A percentile compares a stretch with the other conserved stretches of the same genome.
These are phyloP conservation scores for Apamea sordens DNA, from an alignment of 2,888 invertebrate species.

Conservation along the genomic window DNA sequence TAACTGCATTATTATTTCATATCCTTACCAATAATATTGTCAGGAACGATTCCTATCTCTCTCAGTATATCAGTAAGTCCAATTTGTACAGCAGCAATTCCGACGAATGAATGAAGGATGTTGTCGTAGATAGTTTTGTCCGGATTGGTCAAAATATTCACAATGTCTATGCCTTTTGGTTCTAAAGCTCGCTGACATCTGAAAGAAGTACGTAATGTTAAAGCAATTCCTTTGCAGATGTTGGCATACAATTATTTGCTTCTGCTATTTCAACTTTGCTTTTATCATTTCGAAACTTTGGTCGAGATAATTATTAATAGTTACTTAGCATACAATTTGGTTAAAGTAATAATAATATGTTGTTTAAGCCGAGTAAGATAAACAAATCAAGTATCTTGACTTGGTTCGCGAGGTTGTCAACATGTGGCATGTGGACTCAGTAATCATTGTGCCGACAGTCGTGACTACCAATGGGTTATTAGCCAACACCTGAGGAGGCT, in stretches of 20 bases:
- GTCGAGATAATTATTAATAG: neutral
- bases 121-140: slow-evolving; percentile 91
- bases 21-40: slow-evolving; percentile 92
- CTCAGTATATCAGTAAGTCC: slow-evolving; percentile 91
- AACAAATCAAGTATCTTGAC: no score
- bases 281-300: neutral
- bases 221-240: no score
- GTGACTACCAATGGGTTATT: no score
- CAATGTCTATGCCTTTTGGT: slow-evolving; percentile 91
- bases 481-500: no score
- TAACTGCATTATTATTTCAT: neutral
- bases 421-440: no score
- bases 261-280: neutral
- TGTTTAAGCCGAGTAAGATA: no score
- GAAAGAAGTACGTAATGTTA: slow-evolving; percentile 25
- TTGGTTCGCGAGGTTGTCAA: no score
- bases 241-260: neutral
- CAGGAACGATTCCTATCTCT: slow-evolving; percentile 91
- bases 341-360: neutral
- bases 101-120: slow-evolving; percentile 92
- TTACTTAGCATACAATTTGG: neutral
- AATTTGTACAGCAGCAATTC: slow-evolving; percentile 92
- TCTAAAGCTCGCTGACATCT: slow-evolving; percentile 89
- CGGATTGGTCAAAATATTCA: slow-evolving; percentile 90
- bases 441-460: no score